phyloP scores from a whole-genome alignment of 2,113 vertebrate species.

The Alouatta palliata region DNA sequence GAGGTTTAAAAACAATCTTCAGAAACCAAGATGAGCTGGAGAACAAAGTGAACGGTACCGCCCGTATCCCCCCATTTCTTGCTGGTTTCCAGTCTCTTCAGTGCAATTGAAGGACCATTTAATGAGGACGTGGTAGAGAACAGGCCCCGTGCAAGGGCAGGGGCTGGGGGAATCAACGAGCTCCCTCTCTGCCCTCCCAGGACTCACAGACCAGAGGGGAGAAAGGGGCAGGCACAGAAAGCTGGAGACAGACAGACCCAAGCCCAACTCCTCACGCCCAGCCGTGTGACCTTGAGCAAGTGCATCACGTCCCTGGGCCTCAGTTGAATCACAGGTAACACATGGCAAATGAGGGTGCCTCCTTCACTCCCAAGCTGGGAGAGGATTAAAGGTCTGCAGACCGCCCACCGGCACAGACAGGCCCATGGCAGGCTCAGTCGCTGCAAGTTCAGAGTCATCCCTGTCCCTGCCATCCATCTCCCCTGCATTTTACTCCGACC shows the following conservation, averaged over 20 bases:
- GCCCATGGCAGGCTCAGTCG: rapidly evolving
- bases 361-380: neutral
- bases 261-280: neutral
- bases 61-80: rapidly evolving
- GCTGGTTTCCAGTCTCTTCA: neutral
- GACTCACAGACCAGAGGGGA: neutral
- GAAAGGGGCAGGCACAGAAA: neutral
- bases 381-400: too few relatives aligned
- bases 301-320: neutral
- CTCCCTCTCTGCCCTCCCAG: too few relatives aligned
- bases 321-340: rapidly evolving
- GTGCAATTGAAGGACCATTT: rapidly evolving
- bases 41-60: rapidly evolving
- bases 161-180: rapidly evolving
- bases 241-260: too few relatives aligned
- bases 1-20: neutral
- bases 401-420: rapidly evolving
- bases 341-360: rapidly evolving
- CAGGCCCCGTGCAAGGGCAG: rapidly evolving
- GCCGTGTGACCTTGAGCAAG: neutral
- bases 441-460: rapidly evolving
- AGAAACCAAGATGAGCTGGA: neutral
- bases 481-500: neutral
- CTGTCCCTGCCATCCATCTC: too few relatives aligned
- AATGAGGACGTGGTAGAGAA: neutral